A percentile compares a stretch with the other conserved stretches of the same genome.
These are phyloP conservation scores for Liodrosophila aerea DNA, from an alignment of 2,888 invertebrate genomes.

Conservation along the genomic window DNA sequence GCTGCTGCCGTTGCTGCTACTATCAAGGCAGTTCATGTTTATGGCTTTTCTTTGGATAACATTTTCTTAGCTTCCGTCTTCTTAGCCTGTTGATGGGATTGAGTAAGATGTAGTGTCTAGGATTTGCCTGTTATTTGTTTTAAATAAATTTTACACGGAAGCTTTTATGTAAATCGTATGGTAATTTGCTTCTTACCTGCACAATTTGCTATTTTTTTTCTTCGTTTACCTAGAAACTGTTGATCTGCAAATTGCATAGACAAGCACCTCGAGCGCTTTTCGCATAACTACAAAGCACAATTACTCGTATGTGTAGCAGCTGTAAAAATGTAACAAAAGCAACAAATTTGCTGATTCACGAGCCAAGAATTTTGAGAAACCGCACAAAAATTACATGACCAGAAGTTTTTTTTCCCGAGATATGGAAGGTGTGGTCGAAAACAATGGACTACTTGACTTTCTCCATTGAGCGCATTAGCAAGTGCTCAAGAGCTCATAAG, in stretches of 20 bases:
- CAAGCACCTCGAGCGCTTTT: conserved; percentile 31
- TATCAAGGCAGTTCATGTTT: conserved; percentile 66
- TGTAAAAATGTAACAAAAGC: conserved; percentile 41
- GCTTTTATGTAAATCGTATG: conserved; percentile 75
- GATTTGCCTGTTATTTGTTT: conserved; percentile 64
- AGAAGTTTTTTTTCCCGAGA: conserved; percentile 32
- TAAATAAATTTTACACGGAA: conserved; percentile 74
- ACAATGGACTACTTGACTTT: conserved; percentile 43
- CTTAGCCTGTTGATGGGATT: too few relatives aligned
- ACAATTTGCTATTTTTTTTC: conserved; percentile 13
- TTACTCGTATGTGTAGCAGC: conserved; percentile 23
- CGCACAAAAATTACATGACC: conserved; percentile 51
- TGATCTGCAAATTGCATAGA: conserved; percentile 16
- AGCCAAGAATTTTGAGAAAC: conserved; percentile 38
- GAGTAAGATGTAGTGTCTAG: conserved; percentile 51
- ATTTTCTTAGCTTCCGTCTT: conserved; percentile 45
- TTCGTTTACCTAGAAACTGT: conserved; percentile 1
- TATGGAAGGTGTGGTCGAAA: conserved; percentile 44
- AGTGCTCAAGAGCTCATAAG: conserved; percentile 18
- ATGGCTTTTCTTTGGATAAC: conserved; percentile 57
- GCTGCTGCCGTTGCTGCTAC: conserved; percentile 1
- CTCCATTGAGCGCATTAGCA: conserved; percentile 35
- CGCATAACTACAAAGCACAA: conserved; percentile 20
- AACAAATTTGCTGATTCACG: conserved; percentile 56
- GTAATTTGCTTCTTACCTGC: conserved; percentile 52